Percentiles rank a stretch among this genome's conserved stretches.
Conservation (phyloP, 2,888 invertebrate genomes). For the Phyto melanocephala region DNA sequence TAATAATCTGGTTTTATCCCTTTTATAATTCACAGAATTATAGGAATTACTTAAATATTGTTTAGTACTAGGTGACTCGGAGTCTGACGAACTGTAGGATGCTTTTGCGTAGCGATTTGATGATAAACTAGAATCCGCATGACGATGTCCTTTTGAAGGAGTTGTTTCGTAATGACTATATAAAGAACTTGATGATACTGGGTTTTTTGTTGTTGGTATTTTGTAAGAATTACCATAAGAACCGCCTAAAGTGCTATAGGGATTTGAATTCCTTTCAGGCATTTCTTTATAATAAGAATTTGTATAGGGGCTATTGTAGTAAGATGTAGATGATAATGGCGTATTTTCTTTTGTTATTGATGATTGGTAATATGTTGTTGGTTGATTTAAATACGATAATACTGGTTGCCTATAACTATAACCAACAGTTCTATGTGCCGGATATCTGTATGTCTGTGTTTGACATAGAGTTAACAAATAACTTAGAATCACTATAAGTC, state of each 20-base stretch:
- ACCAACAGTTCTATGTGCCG: slow-evolving; percentile 17
- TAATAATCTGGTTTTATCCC: background rate
- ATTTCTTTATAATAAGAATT: slow-evolving; percentile 5
- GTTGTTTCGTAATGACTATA: background rate
- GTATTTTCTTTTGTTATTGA: background rate
- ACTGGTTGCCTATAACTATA: slow-evolving; percentile 30
- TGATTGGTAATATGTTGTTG: background rate
- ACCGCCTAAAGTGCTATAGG: background rate
- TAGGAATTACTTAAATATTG: slow-evolving; percentile 29
- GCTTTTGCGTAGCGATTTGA: background rate
- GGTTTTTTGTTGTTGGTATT: background rate
- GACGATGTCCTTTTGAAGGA: background rate
- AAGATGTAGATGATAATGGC: background rate
- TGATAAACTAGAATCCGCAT: background rate
- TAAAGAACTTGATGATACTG: background rate
- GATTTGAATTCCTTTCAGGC: background rate
- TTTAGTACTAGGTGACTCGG: background rate
- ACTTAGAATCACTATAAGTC: background rate
- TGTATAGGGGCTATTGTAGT: background rate
- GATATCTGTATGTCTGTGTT: slow-evolving; percentile 36
- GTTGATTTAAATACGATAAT: background rate
- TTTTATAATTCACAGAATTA: background rate
- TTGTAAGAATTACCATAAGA: slow-evolving; percentile 1
- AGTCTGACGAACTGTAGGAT: background rate
- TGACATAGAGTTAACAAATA: slow-evolving; percentile 18